phyloP scores from a whole-genome alignment of 2,797 vertebrate genomes.

The Poecilia wingei region DNA sequence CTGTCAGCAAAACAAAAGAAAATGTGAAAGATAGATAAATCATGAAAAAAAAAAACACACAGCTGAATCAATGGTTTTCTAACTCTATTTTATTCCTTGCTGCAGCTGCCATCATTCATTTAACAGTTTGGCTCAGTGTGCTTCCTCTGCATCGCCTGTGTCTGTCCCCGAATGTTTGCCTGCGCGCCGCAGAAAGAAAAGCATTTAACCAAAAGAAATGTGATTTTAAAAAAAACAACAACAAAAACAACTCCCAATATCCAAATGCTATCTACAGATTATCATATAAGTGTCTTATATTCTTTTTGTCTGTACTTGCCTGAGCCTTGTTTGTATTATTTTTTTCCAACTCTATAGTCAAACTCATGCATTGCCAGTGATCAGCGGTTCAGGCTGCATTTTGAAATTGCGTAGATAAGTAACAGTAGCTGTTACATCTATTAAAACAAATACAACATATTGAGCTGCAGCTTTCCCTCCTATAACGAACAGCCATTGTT shows the following conservation, averaged over 20 bases:
- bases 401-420: not conserved
- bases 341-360: not conserved
- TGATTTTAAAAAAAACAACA: too few species aligned
- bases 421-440: not conserved
- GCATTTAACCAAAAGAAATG: not conserved
- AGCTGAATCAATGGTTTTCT: slow-evolving; percentile 37
- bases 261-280: not conserved
- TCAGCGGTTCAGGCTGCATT: not conserved
- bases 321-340: not conserved
- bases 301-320: not conserved
- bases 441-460: not conserved
- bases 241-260: not conserved
- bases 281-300: not conserved
- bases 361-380: not conserved
- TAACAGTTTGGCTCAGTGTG: slow-evolving; percentile 25
- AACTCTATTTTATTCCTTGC: slow-evolving; percentile 28
- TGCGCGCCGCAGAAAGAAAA: slow-evolving; percentile 3
- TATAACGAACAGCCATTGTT: not conserved
- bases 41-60: slow-evolving; percentile 11
- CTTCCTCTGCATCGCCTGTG: slow-evolving; percentile 11
- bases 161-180: slow-evolving; percentile 25
- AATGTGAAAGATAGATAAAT: slow-evolving; percentile 24
- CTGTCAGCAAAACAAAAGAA: slow-evolving; percentile 20
- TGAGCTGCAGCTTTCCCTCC: not conserved
- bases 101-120: slow-evolving; percentile 41